phyloP scores from a whole-genome alignment of 2,797 vertebrate species.

The Lophotriccus pileatus region DNA sequence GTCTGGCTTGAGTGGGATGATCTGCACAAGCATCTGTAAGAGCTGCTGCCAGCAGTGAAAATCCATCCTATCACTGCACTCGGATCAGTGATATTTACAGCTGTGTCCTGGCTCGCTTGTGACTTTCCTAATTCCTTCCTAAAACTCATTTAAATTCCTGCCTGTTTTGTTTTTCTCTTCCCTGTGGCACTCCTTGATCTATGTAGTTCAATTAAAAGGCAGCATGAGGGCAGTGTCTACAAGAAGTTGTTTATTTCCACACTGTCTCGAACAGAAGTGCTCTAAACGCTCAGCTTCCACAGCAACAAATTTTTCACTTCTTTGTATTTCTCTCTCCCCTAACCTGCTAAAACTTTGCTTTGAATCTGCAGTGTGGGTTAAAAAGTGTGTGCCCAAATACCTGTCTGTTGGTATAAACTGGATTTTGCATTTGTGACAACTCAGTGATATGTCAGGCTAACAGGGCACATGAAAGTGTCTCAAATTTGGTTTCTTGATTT shows the following conservation, averaged over 20 bases:
- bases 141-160: neutral
- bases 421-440: neutral
- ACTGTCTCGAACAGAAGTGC: neutral
- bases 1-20: neutral
- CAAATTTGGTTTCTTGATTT: neutral
- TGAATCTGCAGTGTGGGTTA: neutral
- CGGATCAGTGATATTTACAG: neutral
- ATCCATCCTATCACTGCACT: neutral
- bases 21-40: neutral
- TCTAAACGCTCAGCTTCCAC: neutral
- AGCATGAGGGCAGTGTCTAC: slow-evolving; percentile 67
- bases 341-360: neutral
- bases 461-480: neutral
- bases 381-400: neutral
- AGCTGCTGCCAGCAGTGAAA: neutral
- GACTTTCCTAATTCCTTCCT: neutral
- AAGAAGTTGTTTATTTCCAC: slow-evolving; percentile 55
- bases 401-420: neutral
- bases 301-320: neutral
- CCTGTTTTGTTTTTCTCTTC: neutral
- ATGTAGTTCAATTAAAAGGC: slow-evolving; percentile 67
- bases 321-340: neutral
- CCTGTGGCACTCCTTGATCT: slow-evolving; percentile 16
- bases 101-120: neutral
- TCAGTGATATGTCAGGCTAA: neutral